Evolutionary conservation across 2,888 invertebrate genomes (phyloP).

Genomic region (Clistopyga incitator): DNA sequence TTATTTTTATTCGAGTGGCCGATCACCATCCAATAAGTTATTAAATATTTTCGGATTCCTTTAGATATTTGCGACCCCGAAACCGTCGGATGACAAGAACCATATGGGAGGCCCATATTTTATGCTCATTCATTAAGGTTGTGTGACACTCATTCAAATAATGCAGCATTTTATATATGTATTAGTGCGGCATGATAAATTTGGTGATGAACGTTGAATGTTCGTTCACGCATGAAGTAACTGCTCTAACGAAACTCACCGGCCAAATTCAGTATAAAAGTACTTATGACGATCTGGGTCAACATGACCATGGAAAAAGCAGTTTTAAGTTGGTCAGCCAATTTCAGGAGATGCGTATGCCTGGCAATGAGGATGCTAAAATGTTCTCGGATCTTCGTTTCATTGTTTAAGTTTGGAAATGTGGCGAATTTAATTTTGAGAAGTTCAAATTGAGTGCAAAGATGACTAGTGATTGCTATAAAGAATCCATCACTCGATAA

Average conservation of each 20-base stretch:
- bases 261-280: conserved; percentile 61
- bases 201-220: no score
- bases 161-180: no score
- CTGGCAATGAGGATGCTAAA: conserved; percentile 44
- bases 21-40: no score
- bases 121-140: no score
- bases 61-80: no score
- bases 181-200: no score
- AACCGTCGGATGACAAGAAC: no score
- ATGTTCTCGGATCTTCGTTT: background rate
- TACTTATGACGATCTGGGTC: conserved; percentile 60
- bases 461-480: conserved; percentile 60
- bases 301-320: conserved; percentile 67
- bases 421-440: conserved; percentile 62
- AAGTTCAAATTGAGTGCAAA: conserved; percentile 67
- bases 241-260: conserved; percentile 58
- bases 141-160: no score
- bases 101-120: no score
- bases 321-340: conserved; percentile 56
- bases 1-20: no score
- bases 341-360: conserved; percentile 60
- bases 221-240: no score
- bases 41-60: no score
- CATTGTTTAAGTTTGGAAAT: background rate
- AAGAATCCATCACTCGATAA: conserved; percentile 58